phyloP scores from a whole-genome alignment of 2,113 vertebrate species.

The Megaceryle torquata region DNA sequence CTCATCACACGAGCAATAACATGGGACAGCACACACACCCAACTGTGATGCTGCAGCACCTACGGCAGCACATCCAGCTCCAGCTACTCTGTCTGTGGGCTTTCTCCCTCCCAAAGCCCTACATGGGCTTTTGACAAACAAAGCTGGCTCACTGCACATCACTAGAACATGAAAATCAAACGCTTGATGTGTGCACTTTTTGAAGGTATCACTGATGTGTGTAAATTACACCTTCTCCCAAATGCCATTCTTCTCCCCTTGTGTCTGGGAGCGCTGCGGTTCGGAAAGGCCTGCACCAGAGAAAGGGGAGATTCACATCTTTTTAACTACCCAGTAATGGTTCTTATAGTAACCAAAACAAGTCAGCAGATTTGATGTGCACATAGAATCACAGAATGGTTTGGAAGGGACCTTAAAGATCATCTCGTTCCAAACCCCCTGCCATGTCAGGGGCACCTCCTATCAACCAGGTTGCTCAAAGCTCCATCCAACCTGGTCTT shows the following conservation, averaged over 20 bases:
- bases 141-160: neutral
- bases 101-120: neutral
- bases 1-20: neutral
- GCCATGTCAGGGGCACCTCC: too few relatives aligned
- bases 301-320: neutral
- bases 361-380: neutral
- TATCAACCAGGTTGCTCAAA: too few relatives aligned
- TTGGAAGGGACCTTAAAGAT: too few relatives aligned
- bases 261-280: neutral
- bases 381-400: too few relatives aligned
- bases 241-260: neutral
- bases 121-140: neutral
- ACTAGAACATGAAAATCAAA: neutral
- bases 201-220: neutral
- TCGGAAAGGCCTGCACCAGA: neutral
- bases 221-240: neutral
- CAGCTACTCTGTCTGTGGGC: neutral
- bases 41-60: neutral
- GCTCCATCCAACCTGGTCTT: too few relatives aligned
- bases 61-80: neutral
- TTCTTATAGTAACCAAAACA: neutral
- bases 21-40: too few relatives aligned
- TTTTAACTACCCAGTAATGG: neutral
- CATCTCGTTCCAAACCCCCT: too few relatives aligned
- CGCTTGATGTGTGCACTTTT: neutral